phyloP scores from a whole-genome alignment of 2,113 vertebrate species.

The Cryptomyrus ogoouensis region DNA sequence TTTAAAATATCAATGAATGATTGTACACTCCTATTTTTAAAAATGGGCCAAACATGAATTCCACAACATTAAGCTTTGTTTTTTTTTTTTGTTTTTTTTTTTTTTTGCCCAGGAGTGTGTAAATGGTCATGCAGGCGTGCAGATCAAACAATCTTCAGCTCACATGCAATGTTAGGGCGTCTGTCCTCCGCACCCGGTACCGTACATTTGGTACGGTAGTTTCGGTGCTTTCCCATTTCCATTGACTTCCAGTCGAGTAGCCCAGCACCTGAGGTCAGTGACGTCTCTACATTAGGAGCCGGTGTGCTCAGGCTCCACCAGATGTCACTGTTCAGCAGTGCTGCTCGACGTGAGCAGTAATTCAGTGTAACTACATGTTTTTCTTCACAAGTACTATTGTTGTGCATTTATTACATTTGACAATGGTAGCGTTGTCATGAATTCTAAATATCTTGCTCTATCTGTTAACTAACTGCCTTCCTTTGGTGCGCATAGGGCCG shows the following conservation, averaged over 20 bases:
- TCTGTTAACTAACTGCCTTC: no score
- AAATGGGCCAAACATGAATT: neutral
- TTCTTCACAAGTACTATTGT: neutral
- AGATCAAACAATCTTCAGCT: no score
- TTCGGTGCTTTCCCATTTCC: neutral
- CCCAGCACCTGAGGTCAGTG: neutral
- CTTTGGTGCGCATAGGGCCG: neutral
- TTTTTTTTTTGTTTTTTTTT: no score
- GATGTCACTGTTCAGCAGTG: neutral
- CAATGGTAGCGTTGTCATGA: no score
- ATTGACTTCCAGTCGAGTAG: neutral
- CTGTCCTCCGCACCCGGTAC: no score
- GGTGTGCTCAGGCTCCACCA: neutral
- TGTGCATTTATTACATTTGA: neutral
- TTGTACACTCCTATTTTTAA: no score
- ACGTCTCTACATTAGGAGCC: neutral
- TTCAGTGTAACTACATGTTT: neutral
- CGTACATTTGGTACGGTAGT: neutral
- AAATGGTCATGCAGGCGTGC: no score
- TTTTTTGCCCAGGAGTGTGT: neutral
- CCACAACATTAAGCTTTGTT: neutral
- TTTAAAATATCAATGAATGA: neutral
- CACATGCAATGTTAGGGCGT: no score
- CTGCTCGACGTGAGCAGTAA: neutral
- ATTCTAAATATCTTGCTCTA: no score